Conservation (phyloP, 2,113 vertebrate species). For the Onychorhynchus coronatus region DNA sequence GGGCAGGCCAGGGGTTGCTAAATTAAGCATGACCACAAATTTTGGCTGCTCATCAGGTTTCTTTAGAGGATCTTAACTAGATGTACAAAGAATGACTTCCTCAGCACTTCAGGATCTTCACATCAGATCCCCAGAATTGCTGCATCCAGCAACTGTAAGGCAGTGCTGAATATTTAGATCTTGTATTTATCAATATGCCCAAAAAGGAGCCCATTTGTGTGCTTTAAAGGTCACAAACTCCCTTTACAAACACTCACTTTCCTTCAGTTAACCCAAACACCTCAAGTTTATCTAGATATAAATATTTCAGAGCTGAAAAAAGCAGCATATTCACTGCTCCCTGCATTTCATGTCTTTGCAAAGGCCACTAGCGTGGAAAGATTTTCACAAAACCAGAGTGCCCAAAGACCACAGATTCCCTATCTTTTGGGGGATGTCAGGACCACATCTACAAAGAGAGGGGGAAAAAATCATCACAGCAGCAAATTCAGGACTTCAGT, state of each 20-base stretch:
- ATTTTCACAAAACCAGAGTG: not conserved
- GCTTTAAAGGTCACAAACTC: not conserved
- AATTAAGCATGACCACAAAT: not conserved
- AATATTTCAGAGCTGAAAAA: not conserved
- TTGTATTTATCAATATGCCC: not conserved
- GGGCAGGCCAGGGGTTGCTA: not conserved
- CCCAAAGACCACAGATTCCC: not conserved
- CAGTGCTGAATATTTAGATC: not conserved
- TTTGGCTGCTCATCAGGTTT: not conserved
- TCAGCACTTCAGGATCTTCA: not conserved
- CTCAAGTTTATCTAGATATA: not conserved
- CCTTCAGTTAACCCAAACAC: not conserved
- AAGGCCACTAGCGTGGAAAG: not conserved
- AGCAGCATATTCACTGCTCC: not conserved
- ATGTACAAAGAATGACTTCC: not conserved
- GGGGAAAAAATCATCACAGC: not conserved
- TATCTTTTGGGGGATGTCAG: not conserved
- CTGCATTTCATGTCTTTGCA: not conserved
- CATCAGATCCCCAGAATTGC: not conserved
- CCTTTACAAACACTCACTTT: not conserved
- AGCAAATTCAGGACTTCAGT: not conserved
- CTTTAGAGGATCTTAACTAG: not conserved
- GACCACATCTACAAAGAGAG: not conserved
- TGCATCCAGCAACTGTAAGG: not conserved
- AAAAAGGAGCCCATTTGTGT: not conserved